phyloP scores from a whole-genome alignment of 2,113 vertebrate genomes.

The Excalfactoria chinensis region DNA sequence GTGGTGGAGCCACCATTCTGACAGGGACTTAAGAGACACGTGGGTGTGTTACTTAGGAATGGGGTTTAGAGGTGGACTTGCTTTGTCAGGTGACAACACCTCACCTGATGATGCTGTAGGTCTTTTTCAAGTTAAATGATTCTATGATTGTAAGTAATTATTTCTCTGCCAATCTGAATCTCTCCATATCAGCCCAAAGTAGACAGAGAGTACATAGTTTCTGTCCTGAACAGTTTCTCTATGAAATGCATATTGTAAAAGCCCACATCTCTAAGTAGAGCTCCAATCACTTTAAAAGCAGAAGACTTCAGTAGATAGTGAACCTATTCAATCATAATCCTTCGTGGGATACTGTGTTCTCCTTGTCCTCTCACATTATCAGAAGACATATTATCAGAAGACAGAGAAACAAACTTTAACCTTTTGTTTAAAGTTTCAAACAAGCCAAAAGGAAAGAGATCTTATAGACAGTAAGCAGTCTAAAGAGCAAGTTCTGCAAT shows the following conservation, averaged over 20 bases:
- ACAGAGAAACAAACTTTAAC: not conserved
- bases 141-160: not conserved
- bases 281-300: not conserved
- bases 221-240: not conserved
- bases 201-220: not conserved
- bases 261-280: not conserved
- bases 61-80: not conserved
- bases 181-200: not conserved
- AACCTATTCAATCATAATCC: not conserved
- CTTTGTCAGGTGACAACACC: not conserved
- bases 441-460: not conserved
- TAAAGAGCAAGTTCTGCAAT: not conserved
- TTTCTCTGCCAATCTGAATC: not conserved
- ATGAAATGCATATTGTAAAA: not conserved
- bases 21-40: not conserved
- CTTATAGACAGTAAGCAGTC: not conserved
- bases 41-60: not conserved
- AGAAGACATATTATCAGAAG: not conserved
- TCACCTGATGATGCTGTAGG: not conserved
- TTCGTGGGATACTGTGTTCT: not conserved
- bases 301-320: not conserved
- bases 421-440: not conserved
- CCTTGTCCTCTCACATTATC: not conserved
- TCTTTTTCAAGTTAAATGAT: not conserved
- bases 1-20: not conserved